Evolutionary conservation across 2,888 invertebrate genomes (phyloP).

Genomic region (Strigamia maritima): DNA sequence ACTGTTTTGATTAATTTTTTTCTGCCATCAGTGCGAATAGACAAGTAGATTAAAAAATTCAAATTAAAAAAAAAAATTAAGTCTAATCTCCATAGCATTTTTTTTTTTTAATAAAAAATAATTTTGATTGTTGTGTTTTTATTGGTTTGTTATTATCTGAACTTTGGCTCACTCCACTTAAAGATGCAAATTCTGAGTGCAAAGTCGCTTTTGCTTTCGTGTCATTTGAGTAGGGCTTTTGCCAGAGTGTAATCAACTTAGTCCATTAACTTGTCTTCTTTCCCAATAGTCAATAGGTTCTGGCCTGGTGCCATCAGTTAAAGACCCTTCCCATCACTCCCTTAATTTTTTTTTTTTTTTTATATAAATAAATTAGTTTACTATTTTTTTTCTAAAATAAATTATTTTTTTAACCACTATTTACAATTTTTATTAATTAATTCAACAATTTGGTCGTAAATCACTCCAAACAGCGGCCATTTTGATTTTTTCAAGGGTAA

Average conservation of each 20-base stretch:
- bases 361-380: not conserved
- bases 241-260: not conserved
- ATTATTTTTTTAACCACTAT: too few species aligned
- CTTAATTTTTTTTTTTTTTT: not conserved
- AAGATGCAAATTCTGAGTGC: not conserved
- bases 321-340: not conserved
- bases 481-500: not conserved
- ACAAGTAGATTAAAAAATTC: not conserved
- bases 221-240: not conserved
- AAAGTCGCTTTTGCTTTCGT: not conserved
- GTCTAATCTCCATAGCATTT: not conserved
- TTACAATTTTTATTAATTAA: not conserved
- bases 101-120: not conserved
- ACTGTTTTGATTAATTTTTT: conserved; percentile 14
- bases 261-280: not conserved
- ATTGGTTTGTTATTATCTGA: not conserved
- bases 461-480: not conserved
- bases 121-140: not conserved
- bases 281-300: not conserved
- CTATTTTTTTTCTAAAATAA: not conserved
- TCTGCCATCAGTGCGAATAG: not conserved
- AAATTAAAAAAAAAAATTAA: not conserved
- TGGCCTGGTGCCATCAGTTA: not conserved
- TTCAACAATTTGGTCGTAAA: not conserved
- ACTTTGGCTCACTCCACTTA: not conserved